Base-by-base conservation (phyloP, 2,888 invertebrate species). In the Drosophila longiperda region DNA sequence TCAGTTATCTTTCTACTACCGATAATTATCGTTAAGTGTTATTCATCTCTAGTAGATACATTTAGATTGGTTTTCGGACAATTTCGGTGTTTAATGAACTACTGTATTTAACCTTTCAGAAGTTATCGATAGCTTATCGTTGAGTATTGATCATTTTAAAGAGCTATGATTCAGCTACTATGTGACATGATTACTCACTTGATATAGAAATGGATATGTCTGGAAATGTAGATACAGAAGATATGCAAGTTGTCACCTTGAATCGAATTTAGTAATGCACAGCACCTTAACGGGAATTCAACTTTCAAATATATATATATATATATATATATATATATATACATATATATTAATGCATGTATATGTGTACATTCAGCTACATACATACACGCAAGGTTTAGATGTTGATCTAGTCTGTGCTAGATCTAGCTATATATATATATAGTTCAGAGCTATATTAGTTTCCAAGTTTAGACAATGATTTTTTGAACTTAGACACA, bases 401-500 rank as follows among this genome's bases (percentile, higher is more conserved):
- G 49, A 36, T 32, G 57, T 50, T 54, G 48, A 59, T 53, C 32
- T 70, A 66, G 42, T 53, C 58, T 74, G 52, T 34, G 33, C 38
- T 62, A 23, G 48, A 34, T 36, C 38, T 45, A 62, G 34, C 26
- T 38, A 40, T n/a, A 40, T 42, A 42, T n/a, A 6, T 33, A 55
- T 17, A 15, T 36, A 29, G 17, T 32, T 20, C 12, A 29, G 26
- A 26, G 12, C 23, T 33, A 49, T 33, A 12, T 26, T 23, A 38
- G 23, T 62, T 38, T 26, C 33, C 40, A 58, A n/a, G 67, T 67
- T 40, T 62, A 62, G 53, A 67, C 45, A 55, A 15, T 36, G 20
- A 61, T 59, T 78, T 55, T 57, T 23, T 48, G 49, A 75, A 68
- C 82, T 95, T 96, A 97, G 90, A 97, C 97, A 94, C 97, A 97